A percentile compares a stretch with the other conserved stretches of the same genome.
These are phyloP conservation scores for Siderastrea siderea DNA, from an alignment of 92 coral and sea anemone genomes.

Conservation along the genomic window DNA sequence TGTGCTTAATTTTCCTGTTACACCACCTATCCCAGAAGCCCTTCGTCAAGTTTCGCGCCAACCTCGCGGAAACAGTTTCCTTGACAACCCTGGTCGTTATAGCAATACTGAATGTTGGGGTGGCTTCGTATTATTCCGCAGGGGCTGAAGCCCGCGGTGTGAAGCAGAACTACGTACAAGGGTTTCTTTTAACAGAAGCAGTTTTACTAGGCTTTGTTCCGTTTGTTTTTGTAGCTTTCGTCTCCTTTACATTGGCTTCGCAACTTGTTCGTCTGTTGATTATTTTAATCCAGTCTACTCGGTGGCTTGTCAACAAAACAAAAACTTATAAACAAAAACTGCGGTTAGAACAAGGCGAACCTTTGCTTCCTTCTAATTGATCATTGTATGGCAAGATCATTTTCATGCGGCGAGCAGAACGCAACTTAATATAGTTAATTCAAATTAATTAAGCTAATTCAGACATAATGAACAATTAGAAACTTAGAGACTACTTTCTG, in stretches of 20 bases:
- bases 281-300: background rate
- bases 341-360: background rate
- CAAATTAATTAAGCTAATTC: too few relatives aligned
- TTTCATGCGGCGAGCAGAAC: background rate
- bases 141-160: conserved; percentile 31
- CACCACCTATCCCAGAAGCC: conserved; percentile 47
- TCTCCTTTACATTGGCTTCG: conserved; percentile 20
- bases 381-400: background rate
- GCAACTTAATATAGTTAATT: too few relatives aligned
- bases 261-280: conserved; percentile 26
- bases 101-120: conserved; percentile 56
- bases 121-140: conserved; percentile 39
- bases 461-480: too few relatives aligned
- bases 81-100: conserved; percentile 67
- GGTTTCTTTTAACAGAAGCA: conserved; percentile 36
- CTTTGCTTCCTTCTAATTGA: background rate
- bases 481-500: too few relatives aligned
- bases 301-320: background rate
- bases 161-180: background rate
- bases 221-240: conserved; percentile 12
- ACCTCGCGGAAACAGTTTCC: conserved; percentile 57
- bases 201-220: conserved; percentile 47
- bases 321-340: background rate
- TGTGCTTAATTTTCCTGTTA: conserved; percentile 45
- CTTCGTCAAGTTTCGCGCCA: conserved; percentile 29